Percentiles rank a stretch among this genome's conserved stretches.
Evolutionary conservation across 2,113 vertebrate genomes (phyloP).

Genomic region (Meleagris gallopavo): DNA sequence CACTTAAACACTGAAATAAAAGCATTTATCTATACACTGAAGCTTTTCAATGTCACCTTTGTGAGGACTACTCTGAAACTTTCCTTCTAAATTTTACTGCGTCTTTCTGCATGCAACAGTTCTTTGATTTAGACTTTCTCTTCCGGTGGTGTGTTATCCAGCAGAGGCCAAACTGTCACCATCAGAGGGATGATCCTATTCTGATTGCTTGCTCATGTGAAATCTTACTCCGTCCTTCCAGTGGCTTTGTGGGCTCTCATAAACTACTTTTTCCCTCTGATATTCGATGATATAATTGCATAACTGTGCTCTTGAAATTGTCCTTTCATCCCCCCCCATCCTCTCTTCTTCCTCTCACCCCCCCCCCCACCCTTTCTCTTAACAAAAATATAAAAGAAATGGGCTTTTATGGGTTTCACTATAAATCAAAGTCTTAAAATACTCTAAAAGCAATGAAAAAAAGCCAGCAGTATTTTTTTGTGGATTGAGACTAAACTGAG

Average conservation of each 20-base stretch:
- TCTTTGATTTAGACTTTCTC: not conserved
- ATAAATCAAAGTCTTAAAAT: constrained; percentile 34
- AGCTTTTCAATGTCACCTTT: constrained; percentile 19
- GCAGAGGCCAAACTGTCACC: not conserved
- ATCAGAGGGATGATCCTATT: not conserved
- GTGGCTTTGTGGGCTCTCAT: constrained; percentile 17
- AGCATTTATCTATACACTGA: not conserved
- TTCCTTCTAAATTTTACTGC: not conserved
- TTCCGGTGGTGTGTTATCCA: not conserved
- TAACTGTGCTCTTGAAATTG: constrained; percentile 10
- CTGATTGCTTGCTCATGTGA: not conserved
- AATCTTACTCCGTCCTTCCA: not conserved
- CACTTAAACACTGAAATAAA: not conserved
- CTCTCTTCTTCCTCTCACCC: too few relatives aligned
- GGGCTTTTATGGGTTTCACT: not conserved
- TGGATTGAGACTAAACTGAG: not conserved
- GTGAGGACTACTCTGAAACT: not conserved
- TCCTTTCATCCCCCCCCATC: not conserved
- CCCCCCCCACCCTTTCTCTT: not conserved
- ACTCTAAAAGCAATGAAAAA: constrained; percentile 1
- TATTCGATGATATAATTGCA: constrained; percentile 27
- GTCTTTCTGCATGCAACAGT: not conserved
- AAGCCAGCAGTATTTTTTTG: not conserved
- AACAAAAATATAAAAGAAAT: constrained; percentile 18
- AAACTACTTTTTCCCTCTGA: constrained; percentile 14